phyloP scores from a whole-genome alignment of 2,888 invertebrate species.

The Philereme vetulata region DNA sequence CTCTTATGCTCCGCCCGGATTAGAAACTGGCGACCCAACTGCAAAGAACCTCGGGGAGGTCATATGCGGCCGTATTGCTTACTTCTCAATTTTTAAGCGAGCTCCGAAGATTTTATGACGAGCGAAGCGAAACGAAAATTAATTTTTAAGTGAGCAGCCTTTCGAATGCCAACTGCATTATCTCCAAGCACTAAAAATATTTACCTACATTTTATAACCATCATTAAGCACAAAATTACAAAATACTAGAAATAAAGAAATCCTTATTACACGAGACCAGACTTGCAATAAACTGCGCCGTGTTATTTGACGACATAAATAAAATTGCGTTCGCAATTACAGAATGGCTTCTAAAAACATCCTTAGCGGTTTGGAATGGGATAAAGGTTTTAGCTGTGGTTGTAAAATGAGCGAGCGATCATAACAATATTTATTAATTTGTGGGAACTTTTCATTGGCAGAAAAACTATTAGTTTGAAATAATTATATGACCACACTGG shows the following conservation, averaged over 20 bases:
- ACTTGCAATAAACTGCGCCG: constrained; percentile 11
- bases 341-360: constrained; percentile 45
- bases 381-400: constrained; percentile 44
- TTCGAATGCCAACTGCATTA: background rate
- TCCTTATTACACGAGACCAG: background rate
- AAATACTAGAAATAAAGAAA: constrained; percentile 6
- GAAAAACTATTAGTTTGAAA: too few species aligned
- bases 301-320: constrained; percentile 66
- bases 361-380: constrained; percentile 48
- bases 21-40: too few species aligned
- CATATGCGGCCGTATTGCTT: too few species aligned
- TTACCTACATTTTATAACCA: constrained; percentile 3
- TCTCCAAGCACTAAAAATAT: background rate
- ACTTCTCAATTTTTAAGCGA: too few species aligned
- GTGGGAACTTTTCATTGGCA: background rate
- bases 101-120: too few species aligned
- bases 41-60: too few species aligned
- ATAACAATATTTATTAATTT: background rate
- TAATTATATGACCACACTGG: too few species aligned
- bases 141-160: too few species aligned
- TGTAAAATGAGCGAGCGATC: constrained; percentile 17
- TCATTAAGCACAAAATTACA: constrained; percentile 7
- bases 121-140: too few species aligned
- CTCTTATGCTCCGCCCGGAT: too few species aligned
- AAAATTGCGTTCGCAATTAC: constrained; percentile 59